phyloP scores from a whole-genome alignment of 2,797 vertebrate genomes.

The Taenioides sp. region DNA sequence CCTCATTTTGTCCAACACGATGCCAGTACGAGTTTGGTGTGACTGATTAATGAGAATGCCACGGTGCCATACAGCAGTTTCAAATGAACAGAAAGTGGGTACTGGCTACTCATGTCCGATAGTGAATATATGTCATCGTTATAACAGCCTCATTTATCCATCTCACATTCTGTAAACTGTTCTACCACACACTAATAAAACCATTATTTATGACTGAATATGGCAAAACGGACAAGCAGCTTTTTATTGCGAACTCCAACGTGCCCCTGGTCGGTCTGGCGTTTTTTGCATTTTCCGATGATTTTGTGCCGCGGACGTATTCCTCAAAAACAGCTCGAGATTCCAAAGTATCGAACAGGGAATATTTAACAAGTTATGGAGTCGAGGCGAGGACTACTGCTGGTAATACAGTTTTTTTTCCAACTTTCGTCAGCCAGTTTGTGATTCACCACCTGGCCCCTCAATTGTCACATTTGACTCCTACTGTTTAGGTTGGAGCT shows the following conservation, averaged over 20 bases:
- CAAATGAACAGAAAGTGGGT: neutral
- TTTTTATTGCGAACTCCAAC: conserved; percentile 46
- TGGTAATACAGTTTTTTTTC: conserved; percentile 24
- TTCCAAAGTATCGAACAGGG: conserved; percentile 53
- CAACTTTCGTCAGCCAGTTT: conserved; percentile 16
- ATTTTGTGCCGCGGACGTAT: conserved; percentile 44
- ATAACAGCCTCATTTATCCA: neutral
- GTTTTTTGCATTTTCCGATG: conserved; percentile 45
- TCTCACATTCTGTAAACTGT: conserved; percentile 4
- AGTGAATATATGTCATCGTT: neutral
- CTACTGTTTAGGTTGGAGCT: conserved; percentile 53
- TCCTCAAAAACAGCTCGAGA: conserved; percentile 41
- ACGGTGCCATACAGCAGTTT: neutral
- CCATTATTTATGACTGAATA: conserved; percentile 47
- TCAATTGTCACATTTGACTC: conserved; percentile 42
- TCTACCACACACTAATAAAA: conserved; percentile 13
- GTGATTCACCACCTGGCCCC: conserved; percentile 46
- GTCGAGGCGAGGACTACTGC: conserved; percentile 37
- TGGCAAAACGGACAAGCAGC: conserved; percentile 22
- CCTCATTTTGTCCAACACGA: no score
- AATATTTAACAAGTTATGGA: conserved; percentile 48
- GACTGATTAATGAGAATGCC: neutral
- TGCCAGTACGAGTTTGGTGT: no score
- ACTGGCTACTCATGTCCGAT: neutral
- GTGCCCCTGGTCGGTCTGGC: conserved; percentile 46